Evolutionary conservation across 1,140 invertebrate genomes (phyloP).

Genomic region (Coptotermes formosanus): DNA sequence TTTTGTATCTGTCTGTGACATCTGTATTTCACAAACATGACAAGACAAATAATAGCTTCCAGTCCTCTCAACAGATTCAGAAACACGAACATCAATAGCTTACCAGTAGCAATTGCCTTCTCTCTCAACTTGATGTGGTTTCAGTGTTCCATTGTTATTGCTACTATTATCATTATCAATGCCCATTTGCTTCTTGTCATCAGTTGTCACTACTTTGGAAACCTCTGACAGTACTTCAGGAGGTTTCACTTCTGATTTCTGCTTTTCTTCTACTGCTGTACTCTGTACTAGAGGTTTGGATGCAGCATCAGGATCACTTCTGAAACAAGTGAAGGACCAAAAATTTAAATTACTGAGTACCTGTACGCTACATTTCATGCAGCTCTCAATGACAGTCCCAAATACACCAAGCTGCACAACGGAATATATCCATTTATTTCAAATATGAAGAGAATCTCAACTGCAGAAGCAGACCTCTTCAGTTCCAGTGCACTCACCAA

Average conservation of each 20-base stretch:
- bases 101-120: constrained; percentile 46
- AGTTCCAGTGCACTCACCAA: too few species aligned
- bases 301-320: background rate
- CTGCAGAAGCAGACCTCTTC: too few species aligned
- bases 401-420: too few species aligned
- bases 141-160: background rate
- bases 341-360: too few species aligned
- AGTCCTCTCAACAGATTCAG: too few species aligned
- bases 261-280: background rate
- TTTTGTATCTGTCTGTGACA: too few species aligned
- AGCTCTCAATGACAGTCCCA: too few species aligned
- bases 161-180: background rate
- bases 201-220: background rate
- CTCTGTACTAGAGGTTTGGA: background rate
- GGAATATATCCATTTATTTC: too few species aligned
- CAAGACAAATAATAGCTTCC: too few species aligned
- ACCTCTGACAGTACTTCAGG: background rate
- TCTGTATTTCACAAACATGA: too few species aligned
- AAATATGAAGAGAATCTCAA: too few species aligned
- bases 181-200: background rate
- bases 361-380: too few species aligned
- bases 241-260: background rate
- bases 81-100: background rate
- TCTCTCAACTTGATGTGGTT: constrained; percentile 33
- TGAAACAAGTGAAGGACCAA: background rate